A percentile compares a stretch with the other conserved stretches of the same genome.
phyloP scores from a whole-genome alignment of 1,140 invertebrate genomes.

The Drosophila nasuta region DNA sequence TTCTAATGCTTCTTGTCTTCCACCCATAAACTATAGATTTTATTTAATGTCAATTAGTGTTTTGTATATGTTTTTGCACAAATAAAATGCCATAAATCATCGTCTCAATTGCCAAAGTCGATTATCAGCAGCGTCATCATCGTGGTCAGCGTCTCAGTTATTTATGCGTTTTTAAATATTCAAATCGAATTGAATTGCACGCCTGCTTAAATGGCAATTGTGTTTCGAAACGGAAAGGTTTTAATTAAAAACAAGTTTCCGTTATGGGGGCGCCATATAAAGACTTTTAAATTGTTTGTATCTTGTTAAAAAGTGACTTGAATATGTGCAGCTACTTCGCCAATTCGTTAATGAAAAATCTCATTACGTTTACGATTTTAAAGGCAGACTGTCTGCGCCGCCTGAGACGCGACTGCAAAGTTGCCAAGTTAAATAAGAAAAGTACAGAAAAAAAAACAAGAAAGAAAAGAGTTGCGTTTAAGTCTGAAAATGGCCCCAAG shows the following conservation, averaged over 20 bases:
- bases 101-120: slow-evolving; percentile 45
- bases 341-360: slow-evolving; percentile 41
- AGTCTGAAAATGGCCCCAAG: slow-evolving; percentile 23
- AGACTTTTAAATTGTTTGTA: slow-evolving; percentile 33
- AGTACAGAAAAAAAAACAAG: slow-evolving; percentile 11
- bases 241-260: slow-evolving; percentile 79
- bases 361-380: slow-evolving; percentile 47
- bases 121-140: slow-evolving; percentile 33
- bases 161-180: slow-evolving; percentile 77
- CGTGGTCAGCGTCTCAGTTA: slow-evolving; percentile 31
- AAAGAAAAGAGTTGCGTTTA: slow-evolving; percentile 33
- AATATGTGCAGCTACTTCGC: slow-evolving; percentile 26
- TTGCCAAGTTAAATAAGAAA: slow-evolving; percentile 67
- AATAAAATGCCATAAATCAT: slow-evolving; percentile 58
- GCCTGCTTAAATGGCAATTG: slow-evolving; percentile 56
- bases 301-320: slow-evolving; percentile 45
- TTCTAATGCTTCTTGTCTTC: not conserved
- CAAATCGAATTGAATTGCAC: slow-evolving; percentile 72
- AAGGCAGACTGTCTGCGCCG: slow-evolving; percentile 9
- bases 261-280: slow-evolving; percentile 53
- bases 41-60: slow-evolving; percentile 2
- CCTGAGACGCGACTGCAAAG: slow-evolving; percentile 65
- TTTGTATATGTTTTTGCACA: slow-evolving; percentile 9
- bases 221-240: slow-evolving; percentile 60
- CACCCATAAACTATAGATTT: not conserved